Evolutionary conservation across 2,113 vertebrate genomes (phyloP), one percentile per base, ranked within the genome.

Genomic region (Ploceus nigricollis): DNA sequence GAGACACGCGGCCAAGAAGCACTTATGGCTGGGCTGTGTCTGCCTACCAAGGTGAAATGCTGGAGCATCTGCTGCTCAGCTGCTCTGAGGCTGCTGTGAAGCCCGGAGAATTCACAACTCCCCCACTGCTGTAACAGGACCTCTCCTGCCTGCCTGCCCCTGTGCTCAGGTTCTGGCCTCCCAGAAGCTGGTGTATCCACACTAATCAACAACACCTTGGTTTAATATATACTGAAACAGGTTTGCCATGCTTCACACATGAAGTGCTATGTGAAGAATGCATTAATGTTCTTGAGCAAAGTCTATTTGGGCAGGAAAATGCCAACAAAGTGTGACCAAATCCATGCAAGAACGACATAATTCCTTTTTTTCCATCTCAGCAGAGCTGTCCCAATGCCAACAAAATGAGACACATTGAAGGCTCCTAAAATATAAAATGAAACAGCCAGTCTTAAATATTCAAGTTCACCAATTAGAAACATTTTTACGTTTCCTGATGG

Each of bases 11-110:
- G 72, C 68, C n/a, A 65, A 58, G 80, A 71, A 76, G 37, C 70
- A 35, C 54, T 82, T 50, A 51, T 0, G 18, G 45, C 68, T 24
- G 48, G 40, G 70, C 9, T 35, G n/a, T 79, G 30, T 39, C 54
- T 89, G 57, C 82, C 73, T 42, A 23, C 45, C 35, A 45, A 91
- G 87, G 91, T 91, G 87, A 94, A 82, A 69, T 4, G 28, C 57
- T 65, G 87, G 22, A 79, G 45, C 51, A 61, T 66, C 58, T 65
- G 54, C 72, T 81, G 20, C 54, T 92, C 71, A 77, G 68, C 79
- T 92, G 75, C 61, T 71, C 58, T 25, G 37, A 57, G 37, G 58
- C 48, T 83, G 15, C 53, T 9, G 24, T 16, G 51, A 19, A 88
- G 40, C 25, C 53, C 44, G 15, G 17, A 73, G 72, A 89, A 64